Evolutionary conservation across 2,888 invertebrate species (phyloP).

Genomic region (Boloria euphrosyne): DNA sequence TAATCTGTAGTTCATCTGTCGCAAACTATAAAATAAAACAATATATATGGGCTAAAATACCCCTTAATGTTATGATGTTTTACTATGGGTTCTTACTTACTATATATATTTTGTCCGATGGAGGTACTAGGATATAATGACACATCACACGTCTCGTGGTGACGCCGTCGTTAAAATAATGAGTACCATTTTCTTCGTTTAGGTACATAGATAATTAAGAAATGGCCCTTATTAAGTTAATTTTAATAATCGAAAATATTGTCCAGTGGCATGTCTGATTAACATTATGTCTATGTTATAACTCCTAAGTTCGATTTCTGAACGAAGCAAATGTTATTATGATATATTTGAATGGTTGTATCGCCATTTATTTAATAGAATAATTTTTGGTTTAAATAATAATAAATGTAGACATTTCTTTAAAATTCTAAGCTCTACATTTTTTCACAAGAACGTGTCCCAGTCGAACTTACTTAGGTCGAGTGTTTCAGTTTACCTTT

Average conservation of each 20-base stretch:
- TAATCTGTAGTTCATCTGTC: no score
- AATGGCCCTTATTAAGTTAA: not conserved
- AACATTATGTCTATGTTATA: no score
- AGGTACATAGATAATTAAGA: not conserved
- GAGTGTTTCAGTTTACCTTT: conserved; percentile 5
- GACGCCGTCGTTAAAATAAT: conserved; percentile 40
- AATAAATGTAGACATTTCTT: not conserved
- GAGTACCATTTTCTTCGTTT: conserved; percentile 35
- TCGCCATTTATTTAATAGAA: not conserved
- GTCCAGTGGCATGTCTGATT: no score
- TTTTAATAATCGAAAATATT: not conserved
- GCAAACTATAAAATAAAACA: no score
- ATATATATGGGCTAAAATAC: not conserved
- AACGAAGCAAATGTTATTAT: no score
- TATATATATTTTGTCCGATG: conserved; percentile 22
- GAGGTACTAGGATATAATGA: conserved; percentile 21
- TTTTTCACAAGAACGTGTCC: conserved; percentile 4
- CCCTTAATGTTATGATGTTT: not conserved
- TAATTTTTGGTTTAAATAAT: not conserved
- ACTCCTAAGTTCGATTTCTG: no score
- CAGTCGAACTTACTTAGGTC: conserved; percentile 19
- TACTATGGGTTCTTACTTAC: conserved; percentile 5
- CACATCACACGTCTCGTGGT: conserved; percentile 34
- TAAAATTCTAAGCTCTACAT: not conserved
- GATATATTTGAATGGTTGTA: not conserved